Base-by-base conservation (phyloP, 2,888 invertebrate genomes). In the Ectemnius continuus region DNA sequence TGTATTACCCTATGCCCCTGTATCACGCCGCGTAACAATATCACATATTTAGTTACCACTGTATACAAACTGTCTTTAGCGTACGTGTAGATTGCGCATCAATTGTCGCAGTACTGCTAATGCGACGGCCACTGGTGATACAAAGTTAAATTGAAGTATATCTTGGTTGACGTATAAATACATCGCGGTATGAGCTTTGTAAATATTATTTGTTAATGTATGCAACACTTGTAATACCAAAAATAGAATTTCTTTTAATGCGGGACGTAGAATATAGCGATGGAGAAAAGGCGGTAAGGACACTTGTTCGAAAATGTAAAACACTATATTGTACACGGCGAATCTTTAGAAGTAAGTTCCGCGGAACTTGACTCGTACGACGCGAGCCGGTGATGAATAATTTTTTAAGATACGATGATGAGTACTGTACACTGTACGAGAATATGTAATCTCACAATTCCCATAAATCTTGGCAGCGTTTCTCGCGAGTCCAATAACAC, bases 181-280 rank as follows among this genome's bases (percentile, higher is more conserved):
- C 75, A 73, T 74, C 81, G 80, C 81, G 78, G 82, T 78, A 78
- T 78, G 76, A 81, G 70, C 36, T 81, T 73, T 87, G 85, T 87
- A 86, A 85, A 87, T 87, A 87, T 84, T 85, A 82, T 79, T 82
- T 82, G 76, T 83, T 80, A 79, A 60, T 56, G 47, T 56, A 69
- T 68, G 52, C 16, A 70, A 14, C 52, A 66, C 20, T 59, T 66
- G 63, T 16, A 61, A 66, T 65, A 66, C 61, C 48, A 75, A 69
- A 61, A 75, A 52, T 65, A 61, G 60, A 69, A 66, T 68, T 70
- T 47, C 58, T 57, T 69, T 76, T 59, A 66, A 67, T 66, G 73
- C 76, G 76, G 68, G 66, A 66, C 63, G 58, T 67, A 78, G 66
- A n/a, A 67, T 48, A 69, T 28, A 16, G 61, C 11, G 16, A 56